These are phyloP conservation scores for Aphidoletes aphidimyza DNA, from an alignment of 2,888 invertebrate species.

Conservation along the genomic window DNA sequence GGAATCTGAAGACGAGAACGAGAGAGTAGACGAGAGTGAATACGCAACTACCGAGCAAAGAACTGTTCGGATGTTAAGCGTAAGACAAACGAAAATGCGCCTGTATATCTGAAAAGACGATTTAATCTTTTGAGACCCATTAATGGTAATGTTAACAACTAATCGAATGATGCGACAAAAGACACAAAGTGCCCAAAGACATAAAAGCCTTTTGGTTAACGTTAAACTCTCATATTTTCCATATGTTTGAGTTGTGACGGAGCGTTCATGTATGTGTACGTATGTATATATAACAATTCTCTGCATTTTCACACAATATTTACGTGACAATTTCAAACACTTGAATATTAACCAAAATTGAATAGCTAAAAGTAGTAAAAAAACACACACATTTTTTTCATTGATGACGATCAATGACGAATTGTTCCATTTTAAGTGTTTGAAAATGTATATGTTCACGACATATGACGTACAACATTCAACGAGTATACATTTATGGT, in stretches of 20 bases:
- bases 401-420: not conserved
- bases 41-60: no score
- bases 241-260: no score
- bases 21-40: no score
- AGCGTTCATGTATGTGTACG: no score
- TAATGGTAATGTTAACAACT: not conserved
- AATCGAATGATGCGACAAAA: not conserved
- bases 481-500: not conserved
- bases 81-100: no score
- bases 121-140: slow-evolving; percentile 20
- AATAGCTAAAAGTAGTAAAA: not conserved
- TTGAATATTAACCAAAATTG: not conserved
- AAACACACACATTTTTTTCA: not conserved
- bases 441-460: not conserved
- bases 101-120: not conserved
- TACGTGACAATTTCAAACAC: no score
- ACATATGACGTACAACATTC: not conserved
- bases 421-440: not conserved
- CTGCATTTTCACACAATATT: no score
- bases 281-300: no score
- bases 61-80: no score
- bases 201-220: not conserved
- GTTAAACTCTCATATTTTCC: no score
- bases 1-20: not conserved
- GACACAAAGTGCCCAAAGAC: not conserved